Evolutionary conservation across 2,888 invertebrate genomes (phyloP).

Genomic region (Thyatira batis): DNA sequence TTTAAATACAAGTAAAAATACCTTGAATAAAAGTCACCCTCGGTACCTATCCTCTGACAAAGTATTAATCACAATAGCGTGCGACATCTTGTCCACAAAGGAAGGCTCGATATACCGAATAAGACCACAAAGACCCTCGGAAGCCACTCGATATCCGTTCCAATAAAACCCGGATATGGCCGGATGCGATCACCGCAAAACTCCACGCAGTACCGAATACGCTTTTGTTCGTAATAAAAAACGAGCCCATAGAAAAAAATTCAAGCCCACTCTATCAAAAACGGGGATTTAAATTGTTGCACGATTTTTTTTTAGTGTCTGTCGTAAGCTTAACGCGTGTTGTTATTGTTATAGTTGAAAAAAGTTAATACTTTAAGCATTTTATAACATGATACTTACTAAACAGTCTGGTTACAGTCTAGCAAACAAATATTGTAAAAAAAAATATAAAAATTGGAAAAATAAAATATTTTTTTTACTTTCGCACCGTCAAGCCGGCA

Average conservation of each 20-base stretch:
- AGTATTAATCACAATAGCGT: constrained; percentile 45
- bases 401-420: background rate
- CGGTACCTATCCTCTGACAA: too few relatives aligned
- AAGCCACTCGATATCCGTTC: constrained; percentile 73
- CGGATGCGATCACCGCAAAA: constrained; percentile 63
- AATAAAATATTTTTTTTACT: background rate
- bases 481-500: background rate
- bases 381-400: background rate
- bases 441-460: background rate
- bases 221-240: constrained; percentile 49
- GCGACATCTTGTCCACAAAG: constrained; percentile 62
- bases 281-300: constrained; percentile 47
- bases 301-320: constrained; percentile 33
- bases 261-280: constrained; percentile 51
- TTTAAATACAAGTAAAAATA: too few relatives aligned
- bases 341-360: background rate
- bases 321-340: constrained; percentile 21
- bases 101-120: constrained; percentile 53
- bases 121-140: constrained; percentile 63
- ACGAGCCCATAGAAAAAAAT: constrained; percentile 38
- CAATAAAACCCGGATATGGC: constrained; percentile 75
- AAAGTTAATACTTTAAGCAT: background rate
- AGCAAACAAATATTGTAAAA: background rate
- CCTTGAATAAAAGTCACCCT: too few relatives aligned
- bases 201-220: constrained; percentile 38